Evolutionary conservation across 1,140 invertebrate genomes (phyloP).

Genomic region (Drosophila lacertosa): DNA sequence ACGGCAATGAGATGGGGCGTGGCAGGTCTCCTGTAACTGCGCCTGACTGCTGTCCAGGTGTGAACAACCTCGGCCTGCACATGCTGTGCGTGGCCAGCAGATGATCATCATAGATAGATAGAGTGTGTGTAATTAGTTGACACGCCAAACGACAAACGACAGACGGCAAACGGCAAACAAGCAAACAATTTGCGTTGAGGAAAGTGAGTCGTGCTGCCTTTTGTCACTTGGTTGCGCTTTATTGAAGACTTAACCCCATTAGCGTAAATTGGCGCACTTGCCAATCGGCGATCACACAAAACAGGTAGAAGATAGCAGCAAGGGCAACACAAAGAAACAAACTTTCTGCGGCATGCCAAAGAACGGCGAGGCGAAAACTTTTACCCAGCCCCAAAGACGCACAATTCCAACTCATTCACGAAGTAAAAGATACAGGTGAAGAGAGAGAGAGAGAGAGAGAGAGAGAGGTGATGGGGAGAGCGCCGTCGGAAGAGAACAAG

Average conservation of each 20-base stretch:
- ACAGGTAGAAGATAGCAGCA: slow-evolving; percentile 60
- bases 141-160: slow-evolving; percentile 54
- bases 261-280: slow-evolving; percentile 80
- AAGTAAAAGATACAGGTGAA: slow-evolving; percentile 33
- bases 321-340: slow-evolving; percentile 65
- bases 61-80: slow-evolving; percentile 32
- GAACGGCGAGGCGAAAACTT: slow-evolving; percentile 68
- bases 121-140: slow-evolving; percentile 62
- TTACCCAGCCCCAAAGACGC: slow-evolving; percentile 58
- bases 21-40: slow-evolving; percentile 11
- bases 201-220: slow-evolving; percentile 48
- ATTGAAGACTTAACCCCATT: slow-evolving; percentile 81
- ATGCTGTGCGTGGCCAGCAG: slow-evolving; percentile 24
- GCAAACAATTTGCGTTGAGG: slow-evolving; percentile 60
- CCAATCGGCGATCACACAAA: slow-evolving; percentile 69
- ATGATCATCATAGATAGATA: slow-evolving; percentile 33
- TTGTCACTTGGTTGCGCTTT: slow-evolving; percentile 67
- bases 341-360: slow-evolving; percentile 70
- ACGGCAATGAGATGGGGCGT: too few relatives aligned
- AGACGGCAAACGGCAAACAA: too few relatives aligned
- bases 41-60: slow-evolving; percentile 23
- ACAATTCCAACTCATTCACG: slow-evolving; percentile 75
- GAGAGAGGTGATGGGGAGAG: slow-evolving; percentile 16
- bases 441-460: slow-evolving; percentile 36
- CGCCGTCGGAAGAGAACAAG: slow-evolving; percentile 16